Percentiles rank a stretch among this genome's conserved stretches.
Conservation (phyloP, 2,797 vertebrate genomes). For the Rhincodon typus region DNA sequence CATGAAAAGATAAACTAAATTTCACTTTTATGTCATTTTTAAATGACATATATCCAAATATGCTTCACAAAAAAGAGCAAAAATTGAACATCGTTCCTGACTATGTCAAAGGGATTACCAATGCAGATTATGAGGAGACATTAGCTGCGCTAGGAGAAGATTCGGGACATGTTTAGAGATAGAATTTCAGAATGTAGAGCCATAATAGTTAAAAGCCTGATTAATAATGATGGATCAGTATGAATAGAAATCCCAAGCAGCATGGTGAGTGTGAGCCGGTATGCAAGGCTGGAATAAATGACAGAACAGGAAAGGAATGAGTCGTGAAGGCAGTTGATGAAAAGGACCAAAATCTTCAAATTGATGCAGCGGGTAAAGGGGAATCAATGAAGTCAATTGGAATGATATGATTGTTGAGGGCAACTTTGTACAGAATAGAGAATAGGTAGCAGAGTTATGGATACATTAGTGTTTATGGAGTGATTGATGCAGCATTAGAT, state of each 20-base stretch:
- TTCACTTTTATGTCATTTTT: neutral
- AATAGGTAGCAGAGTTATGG: neutral
- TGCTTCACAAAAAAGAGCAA: neutral
- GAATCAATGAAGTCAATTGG: neutral
- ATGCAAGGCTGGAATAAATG: neutral
- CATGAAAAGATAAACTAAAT: neutral
- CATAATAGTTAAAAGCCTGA: neutral
- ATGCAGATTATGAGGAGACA: neutral
- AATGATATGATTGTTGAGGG: neutral
- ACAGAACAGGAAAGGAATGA: neutral
- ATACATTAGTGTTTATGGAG: neutral
- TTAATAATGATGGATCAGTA: neutral
- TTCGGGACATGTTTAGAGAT: neutral
- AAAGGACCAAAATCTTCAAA: neutral
- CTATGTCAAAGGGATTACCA: neutral
- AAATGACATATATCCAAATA: neutral
- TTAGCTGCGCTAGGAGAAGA: neutral
- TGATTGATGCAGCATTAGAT: neutral
- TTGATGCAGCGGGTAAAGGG: neutral
- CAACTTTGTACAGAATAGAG: neutral
- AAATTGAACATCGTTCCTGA: neutral
- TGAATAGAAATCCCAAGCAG: neutral
- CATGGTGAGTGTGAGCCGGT: neutral
- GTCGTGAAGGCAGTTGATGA: neutral
- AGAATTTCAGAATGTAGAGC: neutral